Percentiles rank a stretch among this genome's conserved stretches.
phyloP scores from a whole-genome alignment of 2,888 invertebrate species.

The Adela reaumurella region DNA sequence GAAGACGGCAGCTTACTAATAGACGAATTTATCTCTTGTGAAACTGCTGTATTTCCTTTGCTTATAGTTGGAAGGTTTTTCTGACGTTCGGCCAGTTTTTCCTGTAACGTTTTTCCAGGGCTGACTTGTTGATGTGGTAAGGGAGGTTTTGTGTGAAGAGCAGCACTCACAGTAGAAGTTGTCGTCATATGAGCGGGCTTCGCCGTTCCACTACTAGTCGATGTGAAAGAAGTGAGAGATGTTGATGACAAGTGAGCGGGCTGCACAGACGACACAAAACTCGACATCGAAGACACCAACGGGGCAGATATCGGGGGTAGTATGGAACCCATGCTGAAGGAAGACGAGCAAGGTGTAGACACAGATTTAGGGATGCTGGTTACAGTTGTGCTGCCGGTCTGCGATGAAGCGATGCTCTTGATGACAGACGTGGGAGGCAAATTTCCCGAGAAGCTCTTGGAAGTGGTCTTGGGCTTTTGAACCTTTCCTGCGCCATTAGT shows the following conservation, averaged over 20 bases:
- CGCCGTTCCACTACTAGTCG: constrained; percentile 7
- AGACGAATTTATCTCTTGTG: constrained; percentile 31
- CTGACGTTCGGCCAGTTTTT: constrained; percentile 64
- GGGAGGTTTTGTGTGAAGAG: constrained; percentile 33
- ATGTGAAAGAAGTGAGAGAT: constrained; percentile 1
- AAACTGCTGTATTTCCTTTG: constrained; percentile 11
- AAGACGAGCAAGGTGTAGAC: not conserved
- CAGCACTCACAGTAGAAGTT: constrained; percentile 24
- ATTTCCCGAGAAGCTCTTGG: not conserved
- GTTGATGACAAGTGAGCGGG: constrained; percentile 18
- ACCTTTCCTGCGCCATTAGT: not conserved
- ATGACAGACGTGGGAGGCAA: not conserved
- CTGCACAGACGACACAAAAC: constrained; percentile 10
- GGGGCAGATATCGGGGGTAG: not conserved
- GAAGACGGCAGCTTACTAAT: constrained; percentile 49
- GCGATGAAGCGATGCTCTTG: not conserved
- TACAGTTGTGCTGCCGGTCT: not conserved
- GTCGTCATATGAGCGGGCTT: constrained; percentile 28
- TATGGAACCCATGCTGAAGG: not conserved
- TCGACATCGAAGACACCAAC: not conserved
- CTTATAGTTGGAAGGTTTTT: constrained; percentile 38
- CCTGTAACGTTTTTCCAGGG: constrained; percentile 64
- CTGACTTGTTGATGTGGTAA: constrained; percentile 43
- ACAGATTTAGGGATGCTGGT: not conserved
- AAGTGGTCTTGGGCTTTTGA: not conserved